phyloP scores from a whole-genome alignment of 2,113 vertebrate genomes.

The Sinocyclocheilus rhinocerous region DNA sequence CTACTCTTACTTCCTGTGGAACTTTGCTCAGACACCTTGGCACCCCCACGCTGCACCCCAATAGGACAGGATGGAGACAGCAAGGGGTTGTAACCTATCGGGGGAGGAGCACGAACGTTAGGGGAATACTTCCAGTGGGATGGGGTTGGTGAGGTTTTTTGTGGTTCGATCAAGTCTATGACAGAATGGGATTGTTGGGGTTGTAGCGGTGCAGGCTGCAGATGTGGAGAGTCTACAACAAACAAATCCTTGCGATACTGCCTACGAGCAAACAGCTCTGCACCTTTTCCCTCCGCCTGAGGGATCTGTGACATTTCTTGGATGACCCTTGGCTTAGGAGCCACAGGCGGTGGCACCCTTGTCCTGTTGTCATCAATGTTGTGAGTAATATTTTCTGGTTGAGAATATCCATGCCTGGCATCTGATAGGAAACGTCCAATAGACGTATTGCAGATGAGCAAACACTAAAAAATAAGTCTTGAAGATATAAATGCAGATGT shows the following conservation, averaged over 20 bases:
- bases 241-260: slow-evolving; percentile 93
- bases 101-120: slow-evolving; percentile 95
- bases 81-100: slow-evolving; percentile 96
- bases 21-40: slow-evolving; percentile 76
- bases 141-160: slow-evolving; percentile 77
- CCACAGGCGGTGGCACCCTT: slow-evolving; percentile 84
- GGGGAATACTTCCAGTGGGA: slow-evolving; percentile 97
- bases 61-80: slow-evolving; percentile 89
- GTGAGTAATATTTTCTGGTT: slow-evolving; percentile 68
- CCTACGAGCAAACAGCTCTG: slow-evolving; percentile 91
- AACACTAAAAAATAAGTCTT: no score
- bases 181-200: slow-evolving; percentile 53
- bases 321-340: slow-evolving; percentile 85
- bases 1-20: slow-evolving; percentile 55
- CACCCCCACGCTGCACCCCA: slow-evolving; percentile 81
- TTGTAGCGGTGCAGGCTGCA: slow-evolving; percentile 63
- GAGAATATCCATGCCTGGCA: slow-evolving; percentile 57
- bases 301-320: slow-evolving; percentile 77
- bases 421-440: no score
- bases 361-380: slow-evolving; percentile 78
- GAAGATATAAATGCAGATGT: no score
- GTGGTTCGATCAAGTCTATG: slow-evolving; percentile 48
- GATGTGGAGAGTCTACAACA: slow-evolving; percentile 81
- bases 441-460: no score
- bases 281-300: slow-evolving; percentile 90